Base-by-base conservation (phyloP, 2,888 invertebrate genomes). In the Anthophora plumipes region DNA sequence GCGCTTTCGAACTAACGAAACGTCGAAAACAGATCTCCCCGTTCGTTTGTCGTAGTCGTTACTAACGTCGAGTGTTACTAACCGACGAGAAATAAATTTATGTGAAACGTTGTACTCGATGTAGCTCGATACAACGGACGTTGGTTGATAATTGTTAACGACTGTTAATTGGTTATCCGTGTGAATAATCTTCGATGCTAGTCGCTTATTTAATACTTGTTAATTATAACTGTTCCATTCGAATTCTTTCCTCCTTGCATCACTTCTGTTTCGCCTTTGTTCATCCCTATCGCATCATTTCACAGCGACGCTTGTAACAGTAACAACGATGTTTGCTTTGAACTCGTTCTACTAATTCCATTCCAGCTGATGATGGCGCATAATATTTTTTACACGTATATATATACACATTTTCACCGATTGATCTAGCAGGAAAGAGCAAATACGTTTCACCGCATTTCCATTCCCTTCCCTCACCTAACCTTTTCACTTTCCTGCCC, bases 281-380 rank as follows among this genome's bases (percentile, higher is more conserved):
- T 20, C 50, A 22, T 14, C 46, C 43, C 20, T 41, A n/a, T 31
- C 43, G 41, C 22, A n/a, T 46, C n/a, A 46, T 31, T 66, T 12
- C 9, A n/a, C 46, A 48, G 1, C 22, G 43, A 11, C 31, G 64
- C n/a, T 54, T 39, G 14, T 25, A 48, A 60, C 48, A 39, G 14
- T 57, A 52, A 31, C 41, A 8, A 1, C 11, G 46, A 25, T 54
- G 46, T 70, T 60, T 60, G 31, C 52, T 70, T 60, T 63, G 43
- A 59, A 48, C 52, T 48, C 48, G 20, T 37, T 46, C 25, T 17
- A 22, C 59, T 69, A 69, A 76, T 69, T 54, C 11, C 64, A 41
- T 63, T 71, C 57, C 37, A 52, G 48, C 43, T 4, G 48, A 43
- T 2, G 48, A 43, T 20, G 1, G 46, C 31, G 20, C 9, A 4